Base-by-base conservation (phyloP, 2,113 vertebrate genomes). In the Megaceryle maxima region DNA sequence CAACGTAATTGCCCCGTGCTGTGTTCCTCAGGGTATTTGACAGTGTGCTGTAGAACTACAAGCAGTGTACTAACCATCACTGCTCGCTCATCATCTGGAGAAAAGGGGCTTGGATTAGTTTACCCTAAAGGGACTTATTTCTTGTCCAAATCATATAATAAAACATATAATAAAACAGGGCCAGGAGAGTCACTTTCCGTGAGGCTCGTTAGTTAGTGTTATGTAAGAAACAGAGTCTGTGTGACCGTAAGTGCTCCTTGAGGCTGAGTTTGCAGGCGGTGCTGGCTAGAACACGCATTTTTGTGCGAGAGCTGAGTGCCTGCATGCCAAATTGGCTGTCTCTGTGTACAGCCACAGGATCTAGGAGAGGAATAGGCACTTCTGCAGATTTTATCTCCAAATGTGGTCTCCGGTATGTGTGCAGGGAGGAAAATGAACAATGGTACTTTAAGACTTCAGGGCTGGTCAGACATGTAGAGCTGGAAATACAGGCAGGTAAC, bases 251-350 rank as follows among this genome's bases (percentile, higher is more conserved):
- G 85, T 73, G 94, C 86, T 94, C 92, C 92, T 88, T 28, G 91
- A 95, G 94, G 92, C 74, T 83, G 91, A 70, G 73, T 93, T 95
- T 93, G 73, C 91, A 90, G 92, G 91, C 94, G 81, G 83, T 1
- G 68, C 91, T 95, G 96, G 83, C 92, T 86, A 33, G 19, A 81
- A 87, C 31, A 29, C 17, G 55, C 16, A 25, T 25, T 83, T 88
- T 22, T 60, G 68, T 77, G 83, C 57, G 14, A 15, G 83, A 69
- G 74, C 66, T 21, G 59, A 57, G 83, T 10, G 75, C 64, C 79
- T 74, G 69, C 37, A 9, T 28, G 92, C 44, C 44, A 79, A 80
- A 50, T 28, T 43, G 88, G 56, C 92, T 55, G 41, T 55, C 62
- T 75, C 72, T 57, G 33, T 35, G 55, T 33, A 28, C 62, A 83